Evolutionary conservation across 1,140 invertebrate genomes (phyloP).

Genomic region (Magallana angulata): DNA sequence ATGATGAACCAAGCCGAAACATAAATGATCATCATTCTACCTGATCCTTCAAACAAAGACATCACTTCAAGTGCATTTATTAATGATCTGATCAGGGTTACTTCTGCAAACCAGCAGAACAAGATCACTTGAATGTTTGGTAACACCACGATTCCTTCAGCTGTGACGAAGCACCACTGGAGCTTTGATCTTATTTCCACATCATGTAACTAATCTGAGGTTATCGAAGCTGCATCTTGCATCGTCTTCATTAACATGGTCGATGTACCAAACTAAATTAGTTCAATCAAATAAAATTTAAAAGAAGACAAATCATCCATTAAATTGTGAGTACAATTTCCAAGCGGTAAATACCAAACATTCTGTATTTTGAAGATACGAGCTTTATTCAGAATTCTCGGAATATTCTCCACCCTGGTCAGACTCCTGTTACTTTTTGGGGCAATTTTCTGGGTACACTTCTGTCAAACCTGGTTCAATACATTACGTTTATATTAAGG

Average conservation of each 20-base stretch:
- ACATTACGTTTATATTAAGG: not conserved
- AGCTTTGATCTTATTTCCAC: constrained; percentile 14
- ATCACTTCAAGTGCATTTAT: not conserved
- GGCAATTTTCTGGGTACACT: not conserved
- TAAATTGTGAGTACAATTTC: not conserved
- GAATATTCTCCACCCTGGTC: not conserved
- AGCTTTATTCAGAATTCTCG: not conserved
- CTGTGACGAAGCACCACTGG: not conserved
- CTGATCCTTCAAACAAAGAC: not conserved
- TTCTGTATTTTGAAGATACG: not conserved
- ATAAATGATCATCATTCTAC: not conserved
- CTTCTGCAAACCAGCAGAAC: not conserved
- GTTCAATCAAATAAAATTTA: constrained; percentile 38
- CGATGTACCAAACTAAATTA: constrained; percentile 5
- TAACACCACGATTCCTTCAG: not conserved
- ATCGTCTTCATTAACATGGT: not conserved
- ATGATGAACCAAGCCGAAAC: not conserved
- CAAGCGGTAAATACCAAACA: not conserved
- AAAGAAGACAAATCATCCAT: constrained; percentile 1
- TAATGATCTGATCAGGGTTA: constrained; percentile 6
- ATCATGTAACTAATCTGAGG: constrained; percentile 19
- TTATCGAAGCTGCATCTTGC: constrained; percentile 9
- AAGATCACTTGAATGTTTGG: constrained; percentile 9
- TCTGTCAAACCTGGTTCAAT: not conserved
- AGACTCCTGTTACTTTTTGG: not conserved